Base-by-base conservation (phyloP, 2,888 invertebrate species). In the Lochmaea crataegi region DNA sequence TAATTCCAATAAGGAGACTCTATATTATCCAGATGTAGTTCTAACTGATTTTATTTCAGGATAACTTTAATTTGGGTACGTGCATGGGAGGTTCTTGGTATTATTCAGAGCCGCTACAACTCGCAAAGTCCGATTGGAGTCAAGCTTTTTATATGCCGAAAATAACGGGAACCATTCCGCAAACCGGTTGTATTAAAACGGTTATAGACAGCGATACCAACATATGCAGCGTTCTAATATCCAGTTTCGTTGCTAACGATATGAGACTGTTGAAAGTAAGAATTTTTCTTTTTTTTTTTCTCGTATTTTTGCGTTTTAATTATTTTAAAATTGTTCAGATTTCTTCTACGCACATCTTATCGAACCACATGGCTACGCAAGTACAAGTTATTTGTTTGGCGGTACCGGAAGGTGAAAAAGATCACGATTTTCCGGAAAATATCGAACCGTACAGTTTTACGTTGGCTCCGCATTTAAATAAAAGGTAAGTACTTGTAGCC, bases 231-330 rank as follows among this genome's bases (percentile, higher is more conserved):
- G 84, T 94, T 57, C 92, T 91, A 3, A 87, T 95, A 72, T 89
- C 88, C 76, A 93, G 93, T 73, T 90, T 88, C 77, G 88, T 92
- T 80, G 88, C 90, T 68, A 90, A 93, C 75, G 90, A 92, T 32
- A 93, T 94, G 80, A 89, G 92, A 78, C 83, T 93, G 0, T 85
- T 94, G 11, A 90, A 91, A 76, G 71, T 71, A 42, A 53, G 58
- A 6, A n/a, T n/a, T n/a, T n/a, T 64, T 26, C 5, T 3, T 32
- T 32, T 32, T 32, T 32, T 32, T 32, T 32, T n/a, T n/a, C n/a
- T 32, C 0, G 5, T 32, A 32, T 32, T 32, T 32, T 32, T 32
- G 2, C 26, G 26, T 32, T 32, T 3, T 3, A 45, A n/a, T 53
- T 5, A 16, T 53, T 48, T 14, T 48, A 56, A 32, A 32, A 32